Conservation (phyloP, 2,888 invertebrate genomes). For the Lysandra bellargus region DNA sequence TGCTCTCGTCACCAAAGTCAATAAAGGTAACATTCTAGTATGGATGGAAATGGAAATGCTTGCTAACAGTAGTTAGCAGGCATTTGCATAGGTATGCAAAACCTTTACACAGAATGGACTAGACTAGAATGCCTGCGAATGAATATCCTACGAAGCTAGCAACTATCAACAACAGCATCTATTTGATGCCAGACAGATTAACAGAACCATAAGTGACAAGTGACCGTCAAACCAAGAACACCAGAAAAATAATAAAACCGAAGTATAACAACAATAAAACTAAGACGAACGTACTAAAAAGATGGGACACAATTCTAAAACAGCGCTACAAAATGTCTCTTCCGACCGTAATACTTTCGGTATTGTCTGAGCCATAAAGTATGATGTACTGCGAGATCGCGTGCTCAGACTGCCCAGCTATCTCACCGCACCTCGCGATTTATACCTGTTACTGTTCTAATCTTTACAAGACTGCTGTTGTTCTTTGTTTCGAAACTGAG, state of each 20-base stretch:
- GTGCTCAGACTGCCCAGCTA: conserved; percentile 14
- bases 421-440: conserved; percentile 23
- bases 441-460: conserved; percentile 27
- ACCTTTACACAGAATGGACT: neutral
- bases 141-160: neutral
- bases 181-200: neutral
- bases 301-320: neutral
- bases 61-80: neutral
- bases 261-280: neutral
- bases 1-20: neutral
- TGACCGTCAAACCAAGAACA: neutral
- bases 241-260: neutral
- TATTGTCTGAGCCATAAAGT: conserved; percentile 20
- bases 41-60: neutral
- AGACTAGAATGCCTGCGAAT: neutral
- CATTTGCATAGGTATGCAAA: neutral
- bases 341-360: neutral
- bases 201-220: neutral
- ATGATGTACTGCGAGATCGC: conserved; percentile 17
- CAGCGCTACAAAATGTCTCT: neutral
- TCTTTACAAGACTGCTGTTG: conserved; percentile 3
- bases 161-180: neutral
- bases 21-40: neutral
- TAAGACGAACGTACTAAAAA: neutral
- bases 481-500: neutral